These are phyloP conservation scores for Capreolus pygargus DNA, from an alignment of 2,113 vertebrate species.

Conservation along the genomic window DNA sequence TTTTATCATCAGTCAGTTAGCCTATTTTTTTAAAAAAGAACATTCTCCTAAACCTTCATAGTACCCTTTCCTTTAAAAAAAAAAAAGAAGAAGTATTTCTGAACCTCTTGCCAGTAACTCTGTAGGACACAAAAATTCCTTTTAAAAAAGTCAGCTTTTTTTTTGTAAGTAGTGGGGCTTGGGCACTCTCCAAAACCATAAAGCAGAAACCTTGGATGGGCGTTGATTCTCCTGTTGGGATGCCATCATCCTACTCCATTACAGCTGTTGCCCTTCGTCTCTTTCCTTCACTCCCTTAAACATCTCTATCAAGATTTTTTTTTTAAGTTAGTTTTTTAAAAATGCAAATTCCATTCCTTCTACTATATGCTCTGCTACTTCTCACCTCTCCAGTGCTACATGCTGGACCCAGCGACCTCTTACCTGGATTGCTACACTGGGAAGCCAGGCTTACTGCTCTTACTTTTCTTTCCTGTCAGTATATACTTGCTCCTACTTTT, in stretches of 20 bases:
- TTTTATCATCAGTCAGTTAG: slow-evolving; percentile 47
- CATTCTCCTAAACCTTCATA: not conserved
- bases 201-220: not conserved
- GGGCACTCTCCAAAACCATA: not conserved
- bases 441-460: accelerated
- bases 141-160: not conserved
- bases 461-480: not conserved
- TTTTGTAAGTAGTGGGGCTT: not conserved
- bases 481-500: not conserved
- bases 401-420: not conserved
- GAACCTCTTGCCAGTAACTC: not conserved
- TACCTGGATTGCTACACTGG: not conserved
- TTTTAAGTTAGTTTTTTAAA: not conserved
- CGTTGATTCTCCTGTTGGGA: not conserved
- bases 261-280: not conserved
- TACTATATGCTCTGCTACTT: not conserved
- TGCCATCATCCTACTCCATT: not conserved
- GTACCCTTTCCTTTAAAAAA: not conserved
- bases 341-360: not conserved
- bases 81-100: not conserved
- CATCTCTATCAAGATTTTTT: too few species aligned
- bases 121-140: not conserved
- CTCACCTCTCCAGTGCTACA: not conserved
- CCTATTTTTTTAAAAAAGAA: not conserved
- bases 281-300: not conserved